A percentile compares a stretch with the other conserved stretches of the same genome.
Conservation (phyloP, 2,113 vertebrate genomes). For the Progne subis region DNA sequence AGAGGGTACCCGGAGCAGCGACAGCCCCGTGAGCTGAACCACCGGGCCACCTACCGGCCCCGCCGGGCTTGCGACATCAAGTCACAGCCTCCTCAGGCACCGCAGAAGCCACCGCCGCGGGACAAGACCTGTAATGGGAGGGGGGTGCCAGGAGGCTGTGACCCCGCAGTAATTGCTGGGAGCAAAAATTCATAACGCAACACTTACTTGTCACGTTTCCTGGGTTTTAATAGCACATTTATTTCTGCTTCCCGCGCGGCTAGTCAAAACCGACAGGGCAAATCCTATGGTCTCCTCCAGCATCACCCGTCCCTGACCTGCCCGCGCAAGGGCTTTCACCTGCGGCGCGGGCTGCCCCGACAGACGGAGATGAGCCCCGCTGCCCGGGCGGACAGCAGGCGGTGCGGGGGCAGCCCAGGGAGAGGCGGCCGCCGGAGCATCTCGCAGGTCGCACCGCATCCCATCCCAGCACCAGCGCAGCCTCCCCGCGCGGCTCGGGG, state of each 20-base stretch:
- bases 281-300: neutral
- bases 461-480: neutral
- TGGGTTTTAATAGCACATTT: rapidly evolving
- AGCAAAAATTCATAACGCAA: neutral
- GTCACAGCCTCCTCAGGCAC: neutral
- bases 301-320: neutral
- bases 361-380: rapidly evolving
- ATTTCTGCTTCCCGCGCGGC: neutral
- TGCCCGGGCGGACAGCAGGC: neutral
- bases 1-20: rapidly evolving
- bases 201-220: neutral
- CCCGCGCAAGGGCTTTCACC: neutral
- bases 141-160: neutral
- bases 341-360: neutral
- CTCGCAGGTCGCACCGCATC: neutral
- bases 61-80: neutral
- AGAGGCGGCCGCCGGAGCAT: neutral
- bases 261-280: neutral
- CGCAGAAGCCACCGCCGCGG: neutral
- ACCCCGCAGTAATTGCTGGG: too few relatives aligned
- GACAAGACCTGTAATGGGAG: rapidly evolving
- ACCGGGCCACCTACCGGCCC: slow-evolving; percentile 22
- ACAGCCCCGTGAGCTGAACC: neutral
- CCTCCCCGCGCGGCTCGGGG: neutral
- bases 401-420: neutral